phyloP scores from a whole-genome alignment of 2,113 vertebrate species.

The Dryoscopus gambensis region DNA sequence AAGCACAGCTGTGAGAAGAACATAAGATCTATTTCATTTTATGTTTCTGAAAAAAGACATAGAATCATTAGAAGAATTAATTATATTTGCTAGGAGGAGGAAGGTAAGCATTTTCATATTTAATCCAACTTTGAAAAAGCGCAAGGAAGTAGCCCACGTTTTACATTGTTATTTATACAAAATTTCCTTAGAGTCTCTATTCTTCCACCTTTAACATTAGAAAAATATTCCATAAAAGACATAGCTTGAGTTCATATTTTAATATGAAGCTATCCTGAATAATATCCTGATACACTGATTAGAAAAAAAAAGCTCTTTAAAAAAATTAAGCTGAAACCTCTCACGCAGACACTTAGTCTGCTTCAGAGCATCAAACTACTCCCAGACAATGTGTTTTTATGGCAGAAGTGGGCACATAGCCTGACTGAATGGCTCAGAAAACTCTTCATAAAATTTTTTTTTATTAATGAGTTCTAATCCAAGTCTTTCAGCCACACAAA shows the following conservation, averaged over 20 bases:
- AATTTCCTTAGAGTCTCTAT: not conserved
- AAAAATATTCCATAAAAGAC: not conserved
- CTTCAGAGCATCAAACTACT: not conserved
- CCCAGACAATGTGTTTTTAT: not conserved
- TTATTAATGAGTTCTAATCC: not conserved
- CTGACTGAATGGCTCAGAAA: not conserved
- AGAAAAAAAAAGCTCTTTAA: not conserved
- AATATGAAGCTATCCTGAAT: not conserved
- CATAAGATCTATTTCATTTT: constrained; percentile 1
- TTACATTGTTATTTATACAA: not conserved
- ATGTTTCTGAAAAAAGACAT: not conserved
- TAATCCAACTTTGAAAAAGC: not conserved
- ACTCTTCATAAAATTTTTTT: not conserved
- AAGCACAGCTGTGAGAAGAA: not conserved
- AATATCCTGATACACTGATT: not conserved
- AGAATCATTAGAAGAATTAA: not conserved
- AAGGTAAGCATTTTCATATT: not conserved
- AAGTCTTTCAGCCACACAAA: not conserved
- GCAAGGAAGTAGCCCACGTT: not conserved
- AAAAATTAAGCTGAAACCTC: not conserved
- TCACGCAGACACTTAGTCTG: not conserved
- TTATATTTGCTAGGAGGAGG: not conserved
- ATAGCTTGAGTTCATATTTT: not conserved
- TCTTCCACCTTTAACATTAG: not conserved
- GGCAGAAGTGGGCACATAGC: not conserved